Conservation (phyloP, 2,888 invertebrate species). For the Caenorhabditis sp. region DNA sequence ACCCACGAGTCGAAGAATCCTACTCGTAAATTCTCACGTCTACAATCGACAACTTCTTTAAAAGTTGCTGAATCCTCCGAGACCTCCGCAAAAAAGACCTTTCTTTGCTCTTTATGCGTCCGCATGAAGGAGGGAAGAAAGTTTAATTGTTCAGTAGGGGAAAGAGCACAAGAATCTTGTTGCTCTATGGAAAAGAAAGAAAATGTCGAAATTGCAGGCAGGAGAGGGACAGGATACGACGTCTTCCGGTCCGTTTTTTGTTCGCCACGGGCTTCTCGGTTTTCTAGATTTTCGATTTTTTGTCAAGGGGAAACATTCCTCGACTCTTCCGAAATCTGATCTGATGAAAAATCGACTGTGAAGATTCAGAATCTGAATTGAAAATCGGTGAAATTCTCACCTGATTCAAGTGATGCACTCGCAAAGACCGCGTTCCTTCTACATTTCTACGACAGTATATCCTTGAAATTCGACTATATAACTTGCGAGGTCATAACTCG, state of each 20-base stretch:
- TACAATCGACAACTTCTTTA: neutral
- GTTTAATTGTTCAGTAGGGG: conserved; percentile 36
- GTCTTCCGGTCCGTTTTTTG: conserved; percentile 34
- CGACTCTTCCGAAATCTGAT: too few species aligned
- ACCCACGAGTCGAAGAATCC: neutral
- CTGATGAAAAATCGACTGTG: too few species aligned
- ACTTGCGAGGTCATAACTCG: too few species aligned
- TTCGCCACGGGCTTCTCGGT: neutral
- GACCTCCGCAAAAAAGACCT: neutral
- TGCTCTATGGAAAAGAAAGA: neutral
- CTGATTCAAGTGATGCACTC: too few species aligned
- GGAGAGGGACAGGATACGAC: conserved; percentile 17
- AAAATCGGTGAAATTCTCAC: too few species aligned
- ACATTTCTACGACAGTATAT: too few species aligned
- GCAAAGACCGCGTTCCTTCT: too few species aligned
- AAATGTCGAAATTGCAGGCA: conserved; percentile 41
- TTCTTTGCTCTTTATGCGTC: neutral
- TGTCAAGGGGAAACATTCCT: too few species aligned
- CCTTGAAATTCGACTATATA: too few species aligned
- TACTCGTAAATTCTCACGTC: conserved; percentile 1
- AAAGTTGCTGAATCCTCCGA: conserved; percentile 6
- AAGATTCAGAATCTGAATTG: too few species aligned
- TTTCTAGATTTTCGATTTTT: conserved; percentile 1
- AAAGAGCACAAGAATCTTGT: conserved; percentile 15
- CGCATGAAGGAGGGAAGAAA: neutral